Base-by-base conservation (phyloP, 1,140 invertebrate species). In the Stegodyphus mimosarum region DNA sequence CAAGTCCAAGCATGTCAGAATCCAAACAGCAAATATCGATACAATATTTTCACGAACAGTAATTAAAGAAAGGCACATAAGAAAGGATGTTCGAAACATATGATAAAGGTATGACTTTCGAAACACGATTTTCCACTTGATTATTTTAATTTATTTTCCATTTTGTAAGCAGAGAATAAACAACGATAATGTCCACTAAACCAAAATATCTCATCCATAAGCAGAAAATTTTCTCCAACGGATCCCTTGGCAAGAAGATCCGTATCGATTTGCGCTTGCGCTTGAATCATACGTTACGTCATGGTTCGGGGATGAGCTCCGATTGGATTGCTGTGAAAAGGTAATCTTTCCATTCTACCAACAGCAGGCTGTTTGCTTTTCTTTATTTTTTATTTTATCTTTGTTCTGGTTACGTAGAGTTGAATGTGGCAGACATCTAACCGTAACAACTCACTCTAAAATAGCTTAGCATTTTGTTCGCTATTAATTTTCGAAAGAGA, bases 241-340 rank as follows among this genome's bases (percentile, higher is more conserved):
- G 71, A 83, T 83, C 70, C 80, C 80, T 74, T 53, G 80, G 80
- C 80, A 74, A 74, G 80, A 83, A n/a, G 80, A 74, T 74, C 48
- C 80, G 60, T 83, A 83, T 83, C 80, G 80, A 83, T 67, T 60
- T 83, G 80, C 80, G 71, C 80, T 48, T 66, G 80, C 70, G 80
- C 49, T 13, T 17, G 5, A 10, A n/a, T 13, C n/a, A 49, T 50
- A 9, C 15, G 60, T 53, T 55, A 83, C 80, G 69, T 83, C 80
- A 83, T 60, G 48, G 71, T 18, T 55, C 49, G 55, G 63, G 71
- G 33, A 52, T 55, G 33, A 50, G 7, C 49, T 83, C 71, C 71
- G 60, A 83, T 83, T 83, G 80, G 80, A 50, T 53, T 74, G 18
- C 17, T 10, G 33, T n/a, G 4, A 71, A 74, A 83, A 83, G 71